These are phyloP conservation scores for Oopsacas minuta DNA, from an alignment of 37 sponge, comb jelly and placozoan genomes.

Conservation along the genomic window DNA sequence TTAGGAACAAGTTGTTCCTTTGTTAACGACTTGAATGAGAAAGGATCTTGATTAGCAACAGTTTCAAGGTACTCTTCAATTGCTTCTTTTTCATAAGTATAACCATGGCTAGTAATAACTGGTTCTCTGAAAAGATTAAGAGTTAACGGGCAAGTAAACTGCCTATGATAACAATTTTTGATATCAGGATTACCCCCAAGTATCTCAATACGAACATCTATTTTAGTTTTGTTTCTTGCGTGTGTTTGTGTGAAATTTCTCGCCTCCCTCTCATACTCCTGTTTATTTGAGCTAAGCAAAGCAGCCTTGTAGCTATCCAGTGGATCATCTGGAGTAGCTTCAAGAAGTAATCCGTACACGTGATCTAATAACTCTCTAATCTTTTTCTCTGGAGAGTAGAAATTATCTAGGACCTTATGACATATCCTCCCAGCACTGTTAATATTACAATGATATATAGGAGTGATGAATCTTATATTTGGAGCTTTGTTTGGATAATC, in stretches of 20 bases:
- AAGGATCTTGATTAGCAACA: background rate
- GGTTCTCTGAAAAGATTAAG: background rate
- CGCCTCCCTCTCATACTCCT: background rate
- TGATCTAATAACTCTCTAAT: background rate
- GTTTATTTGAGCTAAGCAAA: background rate
- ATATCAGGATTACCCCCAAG: background rate
- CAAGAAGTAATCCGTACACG: background rate
- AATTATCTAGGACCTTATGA: background rate
- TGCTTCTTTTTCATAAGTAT: background rate
- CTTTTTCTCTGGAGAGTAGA: background rate
- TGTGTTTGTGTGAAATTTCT: background rate
- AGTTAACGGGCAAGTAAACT: background rate
- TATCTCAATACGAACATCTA: background rate
- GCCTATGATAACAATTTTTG: background rate
- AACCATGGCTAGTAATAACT: background rate
- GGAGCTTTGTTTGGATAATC: constrained; percentile 22
- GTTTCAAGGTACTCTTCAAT: background rate
- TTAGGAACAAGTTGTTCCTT: background rate
- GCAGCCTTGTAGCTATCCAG: background rate
- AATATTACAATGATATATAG: constrained; percentile 19
- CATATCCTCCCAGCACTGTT: constrained; percentile 9
- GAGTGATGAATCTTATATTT: constrained; percentile 15
- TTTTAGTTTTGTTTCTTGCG: background rate
- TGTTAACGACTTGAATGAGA: background rate
- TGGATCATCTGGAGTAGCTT: background rate